Evolutionary conservation across 2,113 vertebrate species (phyloP).

Genomic region (Channa argus): DNA sequence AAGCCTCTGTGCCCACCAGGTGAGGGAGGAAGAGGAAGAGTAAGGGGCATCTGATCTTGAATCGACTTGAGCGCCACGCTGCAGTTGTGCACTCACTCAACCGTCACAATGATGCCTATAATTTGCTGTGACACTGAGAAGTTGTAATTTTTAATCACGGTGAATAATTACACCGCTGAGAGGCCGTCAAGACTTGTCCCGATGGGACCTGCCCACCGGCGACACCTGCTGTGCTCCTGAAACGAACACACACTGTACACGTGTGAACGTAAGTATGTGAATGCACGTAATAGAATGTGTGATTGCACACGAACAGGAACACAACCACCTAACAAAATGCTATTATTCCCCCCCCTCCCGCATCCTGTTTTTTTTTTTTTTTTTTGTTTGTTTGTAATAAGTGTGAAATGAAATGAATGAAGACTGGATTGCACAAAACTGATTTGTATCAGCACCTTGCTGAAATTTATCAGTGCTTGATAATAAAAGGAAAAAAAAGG

Average conservation of each 20-base stretch:
- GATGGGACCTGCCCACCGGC: conserved; percentile 1
- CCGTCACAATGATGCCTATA: conserved; percentile 53
- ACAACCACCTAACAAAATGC: not conserved
- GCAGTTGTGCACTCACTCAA: conserved; percentile 2
- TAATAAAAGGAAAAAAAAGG: not conserved
- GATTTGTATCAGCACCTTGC: not conserved
- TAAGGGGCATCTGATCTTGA: conserved; percentile 27
- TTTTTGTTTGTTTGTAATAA: conserved; percentile 4
- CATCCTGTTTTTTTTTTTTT: no score
- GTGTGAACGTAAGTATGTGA: not conserved
- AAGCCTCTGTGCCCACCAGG: conserved; percentile 10
- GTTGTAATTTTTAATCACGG: conserved; percentile 53
- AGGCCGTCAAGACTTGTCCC: not conserved
- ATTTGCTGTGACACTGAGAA: conserved; percentile 57
- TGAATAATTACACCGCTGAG: conserved; percentile 43
- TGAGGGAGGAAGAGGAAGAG: not conserved
- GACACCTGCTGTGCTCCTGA: not conserved
- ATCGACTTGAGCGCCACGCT: not conserved
- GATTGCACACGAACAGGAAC: not conserved
- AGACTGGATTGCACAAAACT: conserved; percentile 13
- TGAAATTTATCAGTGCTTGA: not conserved
- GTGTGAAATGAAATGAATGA: not conserved
- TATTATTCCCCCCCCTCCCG: not conserved
- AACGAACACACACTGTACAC: not conserved
- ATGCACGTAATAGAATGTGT: not conserved